Evolutionary conservation across 2,113 vertebrate species (phyloP), one percentile per base, ranked within the genome.

Genomic region (Triplophysa rosa): DNA sequence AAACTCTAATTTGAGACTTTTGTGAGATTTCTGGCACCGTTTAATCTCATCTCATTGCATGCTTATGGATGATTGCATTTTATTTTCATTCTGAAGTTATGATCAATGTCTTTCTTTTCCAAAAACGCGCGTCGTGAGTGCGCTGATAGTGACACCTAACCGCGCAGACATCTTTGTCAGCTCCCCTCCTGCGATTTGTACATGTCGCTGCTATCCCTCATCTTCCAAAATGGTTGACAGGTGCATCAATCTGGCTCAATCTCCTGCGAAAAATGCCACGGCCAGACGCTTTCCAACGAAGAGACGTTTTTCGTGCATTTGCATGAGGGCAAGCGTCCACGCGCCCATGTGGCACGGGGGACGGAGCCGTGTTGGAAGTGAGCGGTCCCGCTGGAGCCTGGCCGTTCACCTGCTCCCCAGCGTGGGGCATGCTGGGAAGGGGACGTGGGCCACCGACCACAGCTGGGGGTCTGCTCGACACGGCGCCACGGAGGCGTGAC

Each of bases 201-300:
- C 40, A 67, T 83, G 75, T 85, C 67, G 61, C 47, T 67, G 71
- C 70, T 17, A 85, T 86, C 88, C 85, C 80, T 86, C 82, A 87
- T 89, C 84, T 89, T 89, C 89, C 86, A 89, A 91, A 90, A 88
- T 88, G 88, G 90, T 84, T 89, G 92, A 92, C 91, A 93, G 92
- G 92, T 93, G 92, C 89, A 89, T 89, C 86, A 91, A 83, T 81
- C 88, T 91, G 89, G 89, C 90, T 74, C 81, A 81, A 87, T 87
- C 84, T 88, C 87, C 87, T 87, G 84, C 85, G 85, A 86, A 88
- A 80, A 88, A 52, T 84, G 86, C 82, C 84, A 88, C 73, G 86
- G 86, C 89, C 91, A 92, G 90, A 89, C 91, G 89, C 88, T 86
- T 67, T 88, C 89, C 88, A 90, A 88, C 87, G 58, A 87, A 79